These are phyloP conservation scores for Columba janthina DNA, from an alignment of 2,113 vertebrate genomes.

Conservation along the genomic window DNA sequence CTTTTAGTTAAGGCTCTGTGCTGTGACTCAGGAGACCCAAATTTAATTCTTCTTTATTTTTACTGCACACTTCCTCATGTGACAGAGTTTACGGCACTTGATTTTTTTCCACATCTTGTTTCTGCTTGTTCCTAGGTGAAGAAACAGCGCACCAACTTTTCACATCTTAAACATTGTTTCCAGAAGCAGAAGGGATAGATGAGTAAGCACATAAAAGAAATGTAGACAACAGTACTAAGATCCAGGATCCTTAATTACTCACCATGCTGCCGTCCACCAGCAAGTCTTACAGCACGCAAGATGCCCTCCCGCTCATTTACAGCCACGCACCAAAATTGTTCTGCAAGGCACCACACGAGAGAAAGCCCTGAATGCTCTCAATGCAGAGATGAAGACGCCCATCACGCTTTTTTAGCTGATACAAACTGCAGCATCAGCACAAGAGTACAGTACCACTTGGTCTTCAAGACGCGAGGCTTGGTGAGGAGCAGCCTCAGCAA, in stretches of 20 bases:
- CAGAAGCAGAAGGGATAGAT: not conserved
- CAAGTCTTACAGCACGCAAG: fast-evolving
- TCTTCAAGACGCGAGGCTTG: not conserved
- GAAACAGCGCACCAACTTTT: fast-evolving
- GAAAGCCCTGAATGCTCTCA: not conserved
- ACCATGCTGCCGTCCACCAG: fast-evolving
- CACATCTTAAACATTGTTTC: not conserved
- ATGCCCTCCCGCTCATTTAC: not conserved
- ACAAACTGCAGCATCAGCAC: not conserved
- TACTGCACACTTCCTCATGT: not conserved
- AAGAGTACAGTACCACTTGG: fast-evolving
- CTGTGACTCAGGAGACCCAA: not conserved
- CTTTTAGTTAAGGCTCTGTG: not conserved
- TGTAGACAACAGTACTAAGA: not conserved
- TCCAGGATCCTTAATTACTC: not conserved
- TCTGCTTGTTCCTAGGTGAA: not conserved
- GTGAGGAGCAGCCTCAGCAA: not conserved
- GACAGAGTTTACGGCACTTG: not conserved
- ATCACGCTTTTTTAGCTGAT: not conserved
- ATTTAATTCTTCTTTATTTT: not conserved
- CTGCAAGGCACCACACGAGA: fast-evolving
- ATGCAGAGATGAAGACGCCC: not conserved
- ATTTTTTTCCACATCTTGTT: not conserved
- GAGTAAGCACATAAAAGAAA: not conserved
- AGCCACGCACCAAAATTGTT: not conserved